phyloP scores from a whole-genome alignment of 2,888 invertebrate genomes.

The Aleiodes alternator region DNA sequence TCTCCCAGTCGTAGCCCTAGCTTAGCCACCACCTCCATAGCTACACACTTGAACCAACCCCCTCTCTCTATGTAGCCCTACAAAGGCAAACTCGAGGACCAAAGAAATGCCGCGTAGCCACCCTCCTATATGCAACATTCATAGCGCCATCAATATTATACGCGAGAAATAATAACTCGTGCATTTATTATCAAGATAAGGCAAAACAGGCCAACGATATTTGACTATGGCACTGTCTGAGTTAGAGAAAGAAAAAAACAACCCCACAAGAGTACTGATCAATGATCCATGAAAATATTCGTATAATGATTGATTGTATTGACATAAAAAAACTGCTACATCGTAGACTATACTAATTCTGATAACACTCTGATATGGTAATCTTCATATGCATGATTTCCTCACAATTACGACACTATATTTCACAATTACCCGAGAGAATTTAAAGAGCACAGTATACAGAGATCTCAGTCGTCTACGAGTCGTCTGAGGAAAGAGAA shows the following conservation, averaged over 20 bases:
- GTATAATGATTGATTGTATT: constrained; percentile 54
- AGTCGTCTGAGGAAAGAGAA: constrained; percentile 6
- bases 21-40: constrained; percentile 48
- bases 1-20: constrained; percentile 36
- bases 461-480: neutral
- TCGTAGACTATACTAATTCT: constrained; percentile 5
- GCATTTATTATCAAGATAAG: constrained; percentile 69
- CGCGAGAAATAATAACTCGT: constrained; percentile 74
- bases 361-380: too few relatives aligned
- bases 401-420: too few relatives aligned
- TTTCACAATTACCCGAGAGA: too few relatives aligned
- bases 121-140: constrained; percentile 71
- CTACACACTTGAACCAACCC: constrained; percentile 51
- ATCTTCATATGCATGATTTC: too few relatives aligned
- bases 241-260: neutral
- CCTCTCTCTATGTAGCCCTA: constrained; percentile 13
- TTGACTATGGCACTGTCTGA: neutral
- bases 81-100: constrained; percentile 40
- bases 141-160: constrained; percentile 74
- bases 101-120: constrained; percentile 45
- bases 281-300: constrained; percentile 69
- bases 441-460: neutral
- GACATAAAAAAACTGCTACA: neutral
- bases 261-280: constrained; percentile 52
- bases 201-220: constrained; percentile 28